A percentile compares a stretch with the other conserved stretches of the same genome.
phyloP scores from a whole-genome alignment of 2,113 vertebrate genomes.

The Acrocephalus kingi region DNA sequence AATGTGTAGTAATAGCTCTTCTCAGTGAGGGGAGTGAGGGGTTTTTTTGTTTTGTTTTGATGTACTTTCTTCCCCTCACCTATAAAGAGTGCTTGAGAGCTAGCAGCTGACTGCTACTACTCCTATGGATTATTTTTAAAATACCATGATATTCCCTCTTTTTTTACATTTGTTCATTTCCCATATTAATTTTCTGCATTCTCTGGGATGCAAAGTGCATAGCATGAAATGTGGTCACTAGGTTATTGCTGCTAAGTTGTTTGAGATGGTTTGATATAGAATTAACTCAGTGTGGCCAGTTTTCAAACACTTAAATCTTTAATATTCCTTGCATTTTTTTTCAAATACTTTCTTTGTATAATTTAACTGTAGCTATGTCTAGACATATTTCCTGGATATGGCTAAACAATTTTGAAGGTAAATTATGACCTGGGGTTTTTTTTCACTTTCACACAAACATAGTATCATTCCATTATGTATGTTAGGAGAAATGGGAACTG shows the following conservation, averaged over 20 bases:
- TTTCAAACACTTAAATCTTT: slow-evolving; percentile 24
- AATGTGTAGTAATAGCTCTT: not conserved
- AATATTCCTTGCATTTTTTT: slow-evolving; percentile 27
- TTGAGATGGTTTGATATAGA: not conserved
- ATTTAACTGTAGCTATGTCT: slow-evolving; percentile 54
- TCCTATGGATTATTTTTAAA: not conserved
- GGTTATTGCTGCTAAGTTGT: not conserved
- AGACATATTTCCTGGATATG: slow-evolving; percentile 68
- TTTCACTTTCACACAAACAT: slow-evolving; percentile 27
- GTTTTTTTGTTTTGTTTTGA: not conserved
- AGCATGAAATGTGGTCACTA: not conserved
- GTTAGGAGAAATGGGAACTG: slow-evolving; percentile 43
- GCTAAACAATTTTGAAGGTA: slow-evolving; percentile 62
- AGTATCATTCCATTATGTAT: slow-evolving; percentile 12
- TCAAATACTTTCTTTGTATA: slow-evolving; percentile 45
- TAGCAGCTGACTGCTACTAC: not conserved
- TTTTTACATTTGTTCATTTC: not conserved
- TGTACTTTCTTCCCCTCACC: not conserved
- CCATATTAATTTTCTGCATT: not conserved
- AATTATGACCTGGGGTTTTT: slow-evolving; percentile 45
- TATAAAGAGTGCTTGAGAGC: not conserved
- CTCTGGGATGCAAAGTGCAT: not conserved
- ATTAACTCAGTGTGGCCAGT: not conserved
- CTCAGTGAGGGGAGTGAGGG: not conserved
- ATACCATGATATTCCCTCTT: not conserved